phyloP scores from a whole-genome alignment of 92 coral and sea anemone genomes.

The Paragorgia papillata region DNA sequence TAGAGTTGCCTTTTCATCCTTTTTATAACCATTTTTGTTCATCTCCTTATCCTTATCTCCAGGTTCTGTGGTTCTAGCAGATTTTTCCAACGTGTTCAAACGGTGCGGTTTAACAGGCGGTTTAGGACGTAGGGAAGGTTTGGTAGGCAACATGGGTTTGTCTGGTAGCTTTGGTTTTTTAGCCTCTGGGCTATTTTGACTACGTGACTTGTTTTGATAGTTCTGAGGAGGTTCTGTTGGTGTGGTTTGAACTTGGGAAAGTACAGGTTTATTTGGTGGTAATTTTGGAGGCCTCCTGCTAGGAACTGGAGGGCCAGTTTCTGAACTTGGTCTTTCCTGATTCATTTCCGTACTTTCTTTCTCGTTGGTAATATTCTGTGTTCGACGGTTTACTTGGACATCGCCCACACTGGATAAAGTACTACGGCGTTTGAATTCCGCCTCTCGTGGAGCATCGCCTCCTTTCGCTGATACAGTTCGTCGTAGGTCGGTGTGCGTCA shows the following conservation, averaged over 20 bases:
- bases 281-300: slow-evolving; percentile 42
- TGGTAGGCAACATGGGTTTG: slow-evolving; percentile 43
- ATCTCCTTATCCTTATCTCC: background rate
- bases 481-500: slow-evolving; percentile 11
- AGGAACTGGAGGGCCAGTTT: slow-evolving; percentile 48
- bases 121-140: slow-evolving; percentile 46
- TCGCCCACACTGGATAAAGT: slow-evolving; percentile 5
- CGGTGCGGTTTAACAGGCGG: slow-evolving; percentile 50
- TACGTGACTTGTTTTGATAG: slow-evolving; percentile 1
- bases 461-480: slow-evolving; percentile 25
- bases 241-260: background rate
- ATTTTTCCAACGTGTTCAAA: background rate
- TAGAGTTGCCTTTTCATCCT: background rate
- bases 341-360: slow-evolving; percentile 22
- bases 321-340: background rate
- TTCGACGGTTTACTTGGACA: background rate
- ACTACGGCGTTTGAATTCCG: slow-evolving; percentile 28
- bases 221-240: slow-evolving; percentile 6
- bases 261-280: slow-evolving; percentile 60
- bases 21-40: background rate
- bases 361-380: slow-evolving; percentile 47
- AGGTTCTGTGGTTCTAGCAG: background rate
- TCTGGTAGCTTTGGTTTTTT: slow-evolving; percentile 18
- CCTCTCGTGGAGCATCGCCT: background rate
- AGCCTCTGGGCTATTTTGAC: background rate